Evolutionary conservation across 2,797 vertebrate genomes (phyloP), one percentile per base, ranked within the genome.

Genomic region (Microctenopoma steveboyesi): DNA sequence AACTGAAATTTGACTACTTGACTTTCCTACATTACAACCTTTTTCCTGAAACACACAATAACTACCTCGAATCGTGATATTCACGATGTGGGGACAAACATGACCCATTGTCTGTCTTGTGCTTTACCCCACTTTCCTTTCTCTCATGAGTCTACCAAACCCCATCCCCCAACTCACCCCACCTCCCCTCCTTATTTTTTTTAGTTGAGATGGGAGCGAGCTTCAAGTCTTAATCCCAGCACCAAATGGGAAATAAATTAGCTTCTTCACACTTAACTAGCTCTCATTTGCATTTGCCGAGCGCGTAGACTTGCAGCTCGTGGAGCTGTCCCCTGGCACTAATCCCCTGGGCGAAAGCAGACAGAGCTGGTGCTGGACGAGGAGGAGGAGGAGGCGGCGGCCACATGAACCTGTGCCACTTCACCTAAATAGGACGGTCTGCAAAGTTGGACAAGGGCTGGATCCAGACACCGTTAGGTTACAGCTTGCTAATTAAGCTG

Each of bases 211-310:
- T 76, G 78, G 83, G 86, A 78, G 89, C 88, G 94, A 90, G 92
- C 94, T 94, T 93, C 91, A 94, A 93, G 90, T 94, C 92, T 94
- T 95, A 94, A 95, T 95, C 94, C 93, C 84, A 83, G 90, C 91
- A 90, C 92, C 85, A 95, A 95, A 95, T 93, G 94, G 93, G 93
- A 95, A 95, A 95, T 96, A 95, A 95, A 95, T 96, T 92, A 95
- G 93, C 93, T 93, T 95, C 94, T 95, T 95, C 95, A 96, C 94
- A 95, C 93, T 95, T 95, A 95, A 95, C 93, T 95, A 95, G 93
- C 93, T 93, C 94, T 92, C 85, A 93, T 95, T 94, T 93, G 92
- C 93, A 94, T 95, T 94, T 91, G 84, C 82, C 68, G 79, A 91
- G 89, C 86, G 81, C 80, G 82, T 87, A 85, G 82, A 76, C 84